These are phyloP conservation scores for Slavum lentiscoides DNA, from an alignment of 2,888 invertebrate species.

Conservation along the genomic window DNA sequence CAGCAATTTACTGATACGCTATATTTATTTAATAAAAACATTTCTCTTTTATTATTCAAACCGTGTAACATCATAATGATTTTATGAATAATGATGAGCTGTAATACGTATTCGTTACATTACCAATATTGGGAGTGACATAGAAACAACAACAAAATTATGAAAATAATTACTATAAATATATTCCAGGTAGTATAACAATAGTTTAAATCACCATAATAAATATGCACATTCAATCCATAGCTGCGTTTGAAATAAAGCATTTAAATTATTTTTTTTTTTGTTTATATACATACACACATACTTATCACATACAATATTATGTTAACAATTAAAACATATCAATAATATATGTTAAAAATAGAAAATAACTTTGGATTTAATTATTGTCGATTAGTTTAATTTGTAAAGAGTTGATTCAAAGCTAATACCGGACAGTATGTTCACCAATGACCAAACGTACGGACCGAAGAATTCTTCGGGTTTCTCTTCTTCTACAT, in stretches of 20 bases:
- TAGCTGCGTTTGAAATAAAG: background rate
- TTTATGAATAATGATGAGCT: too few relatives aligned
- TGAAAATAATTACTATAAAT: slow-evolving; percentile 44
- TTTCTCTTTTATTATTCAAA: too few relatives aligned
- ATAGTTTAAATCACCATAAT: slow-evolving; percentile 10
- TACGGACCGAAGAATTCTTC: slow-evolving; percentile 99
- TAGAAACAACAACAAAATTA: slow-evolving; percentile 18
- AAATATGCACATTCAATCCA: background rate
- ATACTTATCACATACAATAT: slow-evolving; percentile 17
- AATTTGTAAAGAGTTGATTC: slow-evolving; percentile 55
- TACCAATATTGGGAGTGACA: too few relatives aligned
- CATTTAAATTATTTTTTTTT: slow-evolving; percentile 18
- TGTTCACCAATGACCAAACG: slow-evolving; percentile 86
- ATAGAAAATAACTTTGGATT: slow-evolving; percentile 15
- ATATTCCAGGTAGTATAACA: slow-evolving; percentile 40
- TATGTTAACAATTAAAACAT: slow-evolving; percentile 47
- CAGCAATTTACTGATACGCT: too few relatives aligned
- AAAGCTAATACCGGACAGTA: slow-evolving; percentile 54
- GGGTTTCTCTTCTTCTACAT: slow-evolving; percentile 97
- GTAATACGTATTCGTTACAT: background rate
- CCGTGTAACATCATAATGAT: too few relatives aligned
- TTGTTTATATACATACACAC: slow-evolving; percentile 9
- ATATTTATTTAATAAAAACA: too few relatives aligned
- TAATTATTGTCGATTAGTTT: slow-evolving; percentile 41
- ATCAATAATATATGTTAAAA: background rate